Conservation (phyloP, 2,797 vertebrate species). For the Carduelis carduelis region DNA sequence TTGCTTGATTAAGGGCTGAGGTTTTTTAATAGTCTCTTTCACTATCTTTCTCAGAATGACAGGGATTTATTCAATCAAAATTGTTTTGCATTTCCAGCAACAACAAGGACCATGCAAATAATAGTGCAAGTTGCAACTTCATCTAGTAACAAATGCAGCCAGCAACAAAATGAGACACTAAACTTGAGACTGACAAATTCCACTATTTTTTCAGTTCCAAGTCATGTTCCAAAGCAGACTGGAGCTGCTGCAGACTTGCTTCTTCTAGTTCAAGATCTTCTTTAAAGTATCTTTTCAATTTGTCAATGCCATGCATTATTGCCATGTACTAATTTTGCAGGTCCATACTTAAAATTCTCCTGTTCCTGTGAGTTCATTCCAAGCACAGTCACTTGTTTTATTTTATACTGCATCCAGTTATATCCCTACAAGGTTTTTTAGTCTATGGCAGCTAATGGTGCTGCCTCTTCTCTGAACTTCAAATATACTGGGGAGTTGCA, state of each 20-base stretch:
- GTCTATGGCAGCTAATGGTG: not conserved
- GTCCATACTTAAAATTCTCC: fast-evolving
- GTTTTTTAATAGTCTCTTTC: not conserved
- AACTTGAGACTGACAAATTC: not conserved
- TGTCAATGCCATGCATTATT: not conserved
- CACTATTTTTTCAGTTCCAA: not conserved
- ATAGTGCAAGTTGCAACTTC: not conserved
- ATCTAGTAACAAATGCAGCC: not conserved
- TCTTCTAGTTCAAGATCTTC: not conserved
- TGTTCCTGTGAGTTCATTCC: not conserved
- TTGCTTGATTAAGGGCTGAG: not conserved
- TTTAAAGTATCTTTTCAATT: not conserved
- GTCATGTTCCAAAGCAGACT: not conserved
- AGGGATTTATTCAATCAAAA: not conserved
- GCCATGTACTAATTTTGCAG: not conserved
- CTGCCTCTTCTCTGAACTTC: not conserved
- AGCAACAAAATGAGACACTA: not conserved
- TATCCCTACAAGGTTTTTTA: not conserved
- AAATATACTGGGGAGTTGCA: not conserved
- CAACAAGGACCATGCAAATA: not conserved
- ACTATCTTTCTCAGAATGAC: not conserved
- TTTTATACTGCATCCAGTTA: not conserved
- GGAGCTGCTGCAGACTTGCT: not conserved
- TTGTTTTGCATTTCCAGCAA: not conserved
- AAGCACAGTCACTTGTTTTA: not conserved